Base-by-base conservation (phyloP, 2,113 vertebrate species). In the Brienomyrus longianalis region DNA sequence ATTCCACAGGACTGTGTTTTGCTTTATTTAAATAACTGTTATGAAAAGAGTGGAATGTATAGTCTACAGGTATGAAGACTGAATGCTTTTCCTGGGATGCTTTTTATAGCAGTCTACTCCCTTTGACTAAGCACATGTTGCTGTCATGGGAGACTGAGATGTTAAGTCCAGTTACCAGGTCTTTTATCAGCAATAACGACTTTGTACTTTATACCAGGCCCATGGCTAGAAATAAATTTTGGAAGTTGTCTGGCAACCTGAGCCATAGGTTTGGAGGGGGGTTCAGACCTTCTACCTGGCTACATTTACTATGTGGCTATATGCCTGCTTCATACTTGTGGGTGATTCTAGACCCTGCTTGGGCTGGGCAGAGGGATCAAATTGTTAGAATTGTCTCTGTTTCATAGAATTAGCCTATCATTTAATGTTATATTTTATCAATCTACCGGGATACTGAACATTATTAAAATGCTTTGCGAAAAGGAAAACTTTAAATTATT, bases 1-100 rank as follows among this genome's bases (percentile, higher is more conserved):
- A 48, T 89, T 90, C 47, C 84, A 70, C 35, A 43, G 11, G 13
- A 88, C 89, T 89, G 80, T 88, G 56, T 62, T 89, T 90, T 51
- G 35, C 52, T 10, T 21, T 80, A 6, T 86, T 13, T 86, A 52
- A 86, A 51, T 48, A 48, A 45, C 23, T 84, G 35, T 48, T 48
- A 84, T 10, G 45, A n/a, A 45, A 84, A 48, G 43, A 84, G 48
- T 84, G 13, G 2, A 80, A 80, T 19, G 74, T 80, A 43, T 70
- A 80, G 74, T 39, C 4, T 17, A 43, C 5, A 39, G 74, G 74
- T 80, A 80, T 19, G 74, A 43, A 43, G 15, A 80, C 13, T 10
- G 74, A 80, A 80, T 19, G 19, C 74, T 59, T 35, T 87, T 10
- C n/a, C 7, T 35, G 31, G n/a, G 50, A 17, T 54, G 27, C 51